These are phyloP conservation scores for Phrynosoma blainvillii DNA, from an alignment of 2,113 vertebrate species.

Conservation along the genomic window DNA sequence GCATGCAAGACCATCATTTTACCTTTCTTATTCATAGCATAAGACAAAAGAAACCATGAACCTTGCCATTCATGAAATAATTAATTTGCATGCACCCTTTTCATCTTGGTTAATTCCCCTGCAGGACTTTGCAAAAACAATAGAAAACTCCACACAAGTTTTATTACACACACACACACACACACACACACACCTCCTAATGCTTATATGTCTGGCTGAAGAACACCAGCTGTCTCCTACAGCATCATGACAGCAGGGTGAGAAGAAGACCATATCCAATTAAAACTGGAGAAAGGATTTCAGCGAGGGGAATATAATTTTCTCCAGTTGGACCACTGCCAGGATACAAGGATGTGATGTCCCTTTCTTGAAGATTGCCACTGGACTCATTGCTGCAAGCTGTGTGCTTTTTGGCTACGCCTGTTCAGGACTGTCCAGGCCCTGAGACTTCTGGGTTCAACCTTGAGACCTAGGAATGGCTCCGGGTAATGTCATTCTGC, in stretches of 20 bases:
- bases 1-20: background rate
- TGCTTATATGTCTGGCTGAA: background rate
- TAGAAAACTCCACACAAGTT: background rate
- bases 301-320: constrained; percentile 25
- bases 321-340: constrained; percentile 59
- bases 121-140: constrained; percentile 38
- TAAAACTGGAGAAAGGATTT: constrained; percentile 46
- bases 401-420: background rate
- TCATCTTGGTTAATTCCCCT: constrained; percentile 28
- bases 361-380: constrained; percentile 45
- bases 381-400: constrained; percentile 61
- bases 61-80: background rate
- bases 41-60: background rate
- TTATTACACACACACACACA: background rate
- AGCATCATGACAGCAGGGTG: background rate
- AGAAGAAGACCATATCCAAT: constrained; percentile 47
- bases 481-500: too few relatives aligned
- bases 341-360: constrained; percentile 57
- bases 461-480: too few relatives aligned
- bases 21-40: background rate
- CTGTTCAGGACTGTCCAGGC: too few relatives aligned
- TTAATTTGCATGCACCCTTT: constrained; percentile 31
- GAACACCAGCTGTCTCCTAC: background rate
- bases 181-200: background rate
- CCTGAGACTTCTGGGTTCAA: too few relatives aligned